Base-by-base conservation (phyloP, 2,797 vertebrate genomes). In the Periparus ater region DNA sequence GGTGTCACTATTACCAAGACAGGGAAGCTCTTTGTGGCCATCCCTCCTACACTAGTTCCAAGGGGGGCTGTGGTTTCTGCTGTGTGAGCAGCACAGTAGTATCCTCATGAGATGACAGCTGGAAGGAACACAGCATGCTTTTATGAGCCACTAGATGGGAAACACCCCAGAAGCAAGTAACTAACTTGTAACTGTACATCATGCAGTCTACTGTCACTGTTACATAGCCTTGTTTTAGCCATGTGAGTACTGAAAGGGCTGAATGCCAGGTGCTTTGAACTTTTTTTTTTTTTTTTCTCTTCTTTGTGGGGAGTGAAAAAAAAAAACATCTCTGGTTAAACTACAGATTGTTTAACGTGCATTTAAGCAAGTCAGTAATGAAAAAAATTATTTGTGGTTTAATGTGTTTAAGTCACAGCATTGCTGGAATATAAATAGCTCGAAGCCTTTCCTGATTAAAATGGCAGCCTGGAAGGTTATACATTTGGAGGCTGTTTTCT, bases 271-370 rank as follows among this genome's bases (percentile, higher is more conserved):
- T 55, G 50, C 75, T 93, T 73, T 48, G 23, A 34, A 6, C 5
- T 26, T 19, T 4, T 6, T 19, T 6, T 40, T 19, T 6, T 40
- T 13, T 13, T 1, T 4, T 1, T 13, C 30, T 14, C 26, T 9
- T 44, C 44, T 29, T 85, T 29, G 13, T 54, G 34, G 25, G 7
- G 3, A 38, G 21, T 34, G 2, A 4, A 29, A 27, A 19, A 27
- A 19, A 38, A 10, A 0, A 5, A 11, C 13, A 57, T 40, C 5
- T 42, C 30, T 51, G 13, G 16, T 65, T 61, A 70, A 62, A 22
- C 47, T 71, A 21, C 60, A 54, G 32, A 7, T 44, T 47, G 22
- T 21, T 70, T 50, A 47, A 73, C 36, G 51, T 74, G 45, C 27
- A 66, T 40, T 70, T 51, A 73, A 44, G 19, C 48, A 74, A 54